These are phyloP conservation scores for Scartelaos histophorus DNA, from an alignment of 2,113 vertebrate genomes.

Conservation along the genomic window DNA sequence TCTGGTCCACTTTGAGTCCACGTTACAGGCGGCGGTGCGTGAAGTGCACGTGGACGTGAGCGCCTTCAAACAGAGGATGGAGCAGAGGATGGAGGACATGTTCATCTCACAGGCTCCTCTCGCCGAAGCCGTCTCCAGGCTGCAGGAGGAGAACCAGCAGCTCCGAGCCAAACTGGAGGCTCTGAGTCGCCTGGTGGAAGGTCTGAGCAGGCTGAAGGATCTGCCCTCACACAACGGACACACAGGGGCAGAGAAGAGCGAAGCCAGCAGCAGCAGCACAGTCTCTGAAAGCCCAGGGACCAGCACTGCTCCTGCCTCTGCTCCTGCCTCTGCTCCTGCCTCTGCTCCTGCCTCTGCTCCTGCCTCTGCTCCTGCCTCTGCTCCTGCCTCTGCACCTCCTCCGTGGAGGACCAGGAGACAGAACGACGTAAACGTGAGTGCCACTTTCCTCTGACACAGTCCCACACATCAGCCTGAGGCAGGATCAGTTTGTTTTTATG, in stretches of 20 bases:
- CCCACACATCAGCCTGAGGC: too few relatives aligned
- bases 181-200: conserved; percentile 82
- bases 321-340: not conserved
- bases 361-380: not conserved
- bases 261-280: too few relatives aligned
- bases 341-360: not conserved
- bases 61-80: conserved; percentile 84
- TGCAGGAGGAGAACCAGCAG: conserved; percentile 88
- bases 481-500: too few relatives aligned
- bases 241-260: not conserved
- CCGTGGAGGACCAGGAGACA: conserved; percentile 67
- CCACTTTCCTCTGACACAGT: not conserved
- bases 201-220: conserved; percentile 62
- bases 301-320: not conserved
- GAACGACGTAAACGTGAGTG: conserved; percentile 77
- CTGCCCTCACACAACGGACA: conserved; percentile 33
- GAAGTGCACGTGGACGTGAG: conserved; percentile 86
- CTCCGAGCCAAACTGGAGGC: conserved; percentile 83
- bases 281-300: too few relatives aligned
- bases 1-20: conserved; percentile 79
- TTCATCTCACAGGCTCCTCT: conserved; percentile 78
- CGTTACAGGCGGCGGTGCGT: conserved; percentile 80
- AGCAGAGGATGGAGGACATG: conserved; percentile 82
- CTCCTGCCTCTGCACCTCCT: conserved; percentile 53
- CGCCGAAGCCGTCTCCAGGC: conserved; percentile 77